Evolutionary conservation across 1,140 invertebrate species (phyloP), one percentile per base, ranked within the genome.

Genomic region (Idris sp.): DNA sequence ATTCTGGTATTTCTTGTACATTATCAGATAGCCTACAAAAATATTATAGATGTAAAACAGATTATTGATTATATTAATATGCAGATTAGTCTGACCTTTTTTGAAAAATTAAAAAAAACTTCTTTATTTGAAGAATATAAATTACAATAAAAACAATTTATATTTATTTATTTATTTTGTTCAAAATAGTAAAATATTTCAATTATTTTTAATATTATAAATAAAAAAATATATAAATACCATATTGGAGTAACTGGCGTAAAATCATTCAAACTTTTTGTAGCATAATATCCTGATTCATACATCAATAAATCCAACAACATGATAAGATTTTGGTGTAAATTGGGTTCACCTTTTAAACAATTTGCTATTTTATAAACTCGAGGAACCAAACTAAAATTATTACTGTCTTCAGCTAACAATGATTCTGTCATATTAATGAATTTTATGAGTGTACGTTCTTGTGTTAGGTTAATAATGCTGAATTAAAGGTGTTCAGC

Each of bases 381-480:
- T 0, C 61, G 48, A 44, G 61, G 61, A 3, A 54, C 49, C 8
- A 65, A 46, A 36, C 46, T 65, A 11, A 46, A 65, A 48, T 53
- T 53, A 16, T 8, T 53, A 36, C 59, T 64, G 2, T 64, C 59
- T 36, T 64, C 59, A 6, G 59, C 59, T 14, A 64, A 44, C 9
- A 53, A 31, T 44, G 48, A 41, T 19, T 61, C 56, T 38, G 18
- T 25, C 54, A 59, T 59, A 16, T 25, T 25, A n/a, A n/a, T n/a
- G n/a, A n/a, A n/a, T n/a, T n/a, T n/a, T n/a, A n/a, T n/a, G n/a
- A n/a, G n/a, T n/a, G n/a, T n/a, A n/a, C n/a, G n/a, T n/a, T n/a
- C n/a, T n/a, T n/a, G n/a, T n/a, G n/a, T n/a, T n/a, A n/a, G n/a
- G n/a, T n/a, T n/a, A n/a, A n/a, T n/a, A n/a, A n/a, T n/a, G n/a